Conservation (phyloP, 2,113 vertebrate genomes). For the Salvelinus fontinalis region DNA sequence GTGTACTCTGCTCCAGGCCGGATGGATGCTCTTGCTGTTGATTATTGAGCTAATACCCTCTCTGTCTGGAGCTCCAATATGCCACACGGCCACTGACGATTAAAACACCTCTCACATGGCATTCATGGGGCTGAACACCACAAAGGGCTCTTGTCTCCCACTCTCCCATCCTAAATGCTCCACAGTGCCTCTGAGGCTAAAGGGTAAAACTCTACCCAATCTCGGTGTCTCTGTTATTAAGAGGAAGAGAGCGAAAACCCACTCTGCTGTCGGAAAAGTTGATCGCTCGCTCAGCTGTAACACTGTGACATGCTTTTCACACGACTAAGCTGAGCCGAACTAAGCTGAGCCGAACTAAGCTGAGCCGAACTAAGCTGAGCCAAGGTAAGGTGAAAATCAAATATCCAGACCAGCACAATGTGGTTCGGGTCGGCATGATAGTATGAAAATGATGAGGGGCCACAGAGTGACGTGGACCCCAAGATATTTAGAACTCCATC, state of each 20-base stretch:
- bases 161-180: neutral
- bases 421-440: too few species aligned
- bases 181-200: neutral
- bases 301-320: neutral
- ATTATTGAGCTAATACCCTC: conserved; percentile 4
- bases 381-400: too few species aligned
- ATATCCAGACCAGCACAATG: too few species aligned
- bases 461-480: neutral
- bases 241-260: too few species aligned
- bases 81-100: too few species aligned
- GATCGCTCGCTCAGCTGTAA: neutral
- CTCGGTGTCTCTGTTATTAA: neutral
- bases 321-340: neutral
- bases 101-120: neutral
- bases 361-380: too few species aligned
- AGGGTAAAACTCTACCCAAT: neutral
- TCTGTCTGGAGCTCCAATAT: neutral
- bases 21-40: conserved; percentile 8
- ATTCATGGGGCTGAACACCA: neutral
- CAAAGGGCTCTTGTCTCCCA: neutral
- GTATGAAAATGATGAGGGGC: neutral
- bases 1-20: neutral
- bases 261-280: neutral
- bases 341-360: neutral
- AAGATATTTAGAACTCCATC: neutral